Evolutionary conservation across 2,888 invertebrate species (phyloP), one percentile per base, ranked within the genome.

Genomic region (Stomorhina lunata): DNA sequence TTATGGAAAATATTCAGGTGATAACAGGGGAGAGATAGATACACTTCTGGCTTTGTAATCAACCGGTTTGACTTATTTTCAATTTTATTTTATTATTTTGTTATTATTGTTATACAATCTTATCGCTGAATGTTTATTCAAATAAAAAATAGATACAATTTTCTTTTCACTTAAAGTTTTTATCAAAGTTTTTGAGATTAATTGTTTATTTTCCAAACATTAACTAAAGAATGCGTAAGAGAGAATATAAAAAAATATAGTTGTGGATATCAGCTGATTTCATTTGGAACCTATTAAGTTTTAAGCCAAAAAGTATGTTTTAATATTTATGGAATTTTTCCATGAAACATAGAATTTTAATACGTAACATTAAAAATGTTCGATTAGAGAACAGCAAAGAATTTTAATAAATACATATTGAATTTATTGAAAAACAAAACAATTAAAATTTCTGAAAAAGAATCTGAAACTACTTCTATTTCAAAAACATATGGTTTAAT

Each of bases 241-340:
- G 5, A 15, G 48, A 32, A 32, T 22, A 17, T 5, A 57, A 1
- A 2, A 25, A 20, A 12, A 15, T 20, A n/a, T n/a, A 25, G 9
- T 27, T 50, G 20, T 72, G 50, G 37, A 73, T 40, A 61, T 1
- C 76, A 68, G 76, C 76, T 77, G 76, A 32, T 68, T 40, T 10
- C 4, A 10, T 25, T 50, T 76, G 50, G 76, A 66, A 76, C 20
- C 10, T 32, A 9, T 17, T 6, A n/a, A 20, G 4, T 12, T 22
- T 25, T 10, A 61, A 63, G 63, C 63, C 63, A 43, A 1, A 63
- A 72, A 50, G 61, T 72, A 73, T 73, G 72, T 53, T 4, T 34
- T 45, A n/a, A n/a, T n/a, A n/a, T n/a, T n/a, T n/a, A n/a, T n/a
- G n/a, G 15, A 25, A 40, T 53, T 32, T 7, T 27, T 17, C 15